Conservation (phyloP, 2,797 vertebrate genomes). For the Siniperca scherzeri region DNA sequence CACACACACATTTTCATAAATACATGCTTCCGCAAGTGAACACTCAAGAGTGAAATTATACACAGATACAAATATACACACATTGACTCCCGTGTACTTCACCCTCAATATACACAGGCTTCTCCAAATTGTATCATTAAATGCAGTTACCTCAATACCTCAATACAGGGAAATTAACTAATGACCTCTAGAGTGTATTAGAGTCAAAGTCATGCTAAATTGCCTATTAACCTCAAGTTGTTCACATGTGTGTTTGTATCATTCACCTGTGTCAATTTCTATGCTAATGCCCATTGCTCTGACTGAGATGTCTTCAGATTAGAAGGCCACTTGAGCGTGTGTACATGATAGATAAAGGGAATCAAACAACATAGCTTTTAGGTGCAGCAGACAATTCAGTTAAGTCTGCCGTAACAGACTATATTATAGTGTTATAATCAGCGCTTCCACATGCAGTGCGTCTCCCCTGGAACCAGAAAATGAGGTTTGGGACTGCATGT, state of each 20-base stretch:
- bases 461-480: constrained; percentile 27
- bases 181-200: constrained; percentile 26
- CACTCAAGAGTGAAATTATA: not conserved
- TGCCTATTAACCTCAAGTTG: constrained; percentile 26
- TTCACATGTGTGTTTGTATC: constrained; percentile 5
- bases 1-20: constrained; percentile 6
- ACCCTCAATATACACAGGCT: not conserved
- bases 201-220: constrained; percentile 29
- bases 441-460: not conserved
- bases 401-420: constrained; percentile 1
- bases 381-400: not conserved
- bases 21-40: constrained; percentile 4
- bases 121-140: constrained; percentile 16
- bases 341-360: not conserved
- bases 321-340: constrained; percentile 6
- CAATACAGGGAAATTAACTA: not conserved
- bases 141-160: constrained; percentile 10
- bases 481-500: constrained; percentile 2
- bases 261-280: not conserved
- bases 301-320: constrained; percentile 22
- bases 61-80: not conserved
- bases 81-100: not conserved
- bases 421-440: constrained; percentile 7
- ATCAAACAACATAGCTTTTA: constrained; percentile 8
- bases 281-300: constrained; percentile 6